phyloP scores from a whole-genome alignment of 2,797 vertebrate genomes.

The Glyptemys insculpta region DNA sequence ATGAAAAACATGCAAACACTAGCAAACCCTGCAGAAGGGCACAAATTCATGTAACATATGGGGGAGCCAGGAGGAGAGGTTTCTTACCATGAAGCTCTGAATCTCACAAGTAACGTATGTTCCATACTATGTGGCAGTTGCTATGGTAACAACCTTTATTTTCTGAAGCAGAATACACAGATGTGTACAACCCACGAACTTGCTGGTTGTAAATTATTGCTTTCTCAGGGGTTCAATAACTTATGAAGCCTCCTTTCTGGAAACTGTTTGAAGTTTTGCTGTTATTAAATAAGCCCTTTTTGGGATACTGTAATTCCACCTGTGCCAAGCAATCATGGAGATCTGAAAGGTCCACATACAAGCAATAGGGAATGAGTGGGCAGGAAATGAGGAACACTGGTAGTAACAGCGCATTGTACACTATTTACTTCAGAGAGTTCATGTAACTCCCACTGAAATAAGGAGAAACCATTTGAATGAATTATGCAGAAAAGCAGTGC shows the following conservation, averaged over 20 bases:
- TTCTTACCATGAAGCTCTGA: slow-evolving; percentile 15
- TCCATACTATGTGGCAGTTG: slow-evolving; percentile 73
- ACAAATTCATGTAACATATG: neutral
- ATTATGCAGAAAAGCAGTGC: neutral
- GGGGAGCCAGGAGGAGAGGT: slow-evolving; percentile 6
- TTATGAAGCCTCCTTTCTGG: slow-evolving; percentile 36
- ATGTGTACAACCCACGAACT: slow-evolving; percentile 73
- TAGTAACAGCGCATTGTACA: neutral
- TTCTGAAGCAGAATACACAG: slow-evolving; percentile 73
- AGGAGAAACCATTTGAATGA: neutral
- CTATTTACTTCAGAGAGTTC: neutral
- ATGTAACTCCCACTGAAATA: neutral
- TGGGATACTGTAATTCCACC: slow-evolving; percentile 1
- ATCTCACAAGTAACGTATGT: slow-evolving; percentile 58
- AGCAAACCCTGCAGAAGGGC: neutral
- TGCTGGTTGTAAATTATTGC: slow-evolving; percentile 68
- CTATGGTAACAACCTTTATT: slow-evolving; percentile 77
- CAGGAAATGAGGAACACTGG: neutral
- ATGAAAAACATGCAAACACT: slow-evolving; percentile 38
- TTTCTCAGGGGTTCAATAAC: slow-evolving; percentile 72
- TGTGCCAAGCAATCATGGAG: slow-evolving; percentile 36
- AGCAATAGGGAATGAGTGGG: neutral
- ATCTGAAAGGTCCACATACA: neutral
- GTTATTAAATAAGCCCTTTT: slow-evolving; percentile 47
- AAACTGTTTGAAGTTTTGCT: slow-evolving; percentile 72